A percentile compares a stretch with the other conserved stretches of the same genome.
Evolutionary conservation across 2,888 invertebrate genomes (phyloP).

Genomic region (Epirrhoe tristata): DNA sequence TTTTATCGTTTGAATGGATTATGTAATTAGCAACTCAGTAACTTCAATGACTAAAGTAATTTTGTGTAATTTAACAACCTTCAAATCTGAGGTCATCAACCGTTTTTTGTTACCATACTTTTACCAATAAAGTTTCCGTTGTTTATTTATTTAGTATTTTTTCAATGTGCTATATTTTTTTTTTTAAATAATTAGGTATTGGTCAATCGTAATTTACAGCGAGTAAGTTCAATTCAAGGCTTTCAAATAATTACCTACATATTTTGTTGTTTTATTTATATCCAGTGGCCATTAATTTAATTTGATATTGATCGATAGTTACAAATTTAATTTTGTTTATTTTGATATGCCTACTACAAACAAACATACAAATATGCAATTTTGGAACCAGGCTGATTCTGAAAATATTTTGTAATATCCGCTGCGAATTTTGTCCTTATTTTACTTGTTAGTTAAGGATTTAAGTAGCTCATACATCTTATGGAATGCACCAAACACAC

Average conservation of each 20-base stretch:
- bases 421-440: background rate
- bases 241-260: background rate
- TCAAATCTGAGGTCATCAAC: background rate
- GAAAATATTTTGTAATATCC: too few relatives aligned
- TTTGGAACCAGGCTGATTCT: too few relatives aligned
- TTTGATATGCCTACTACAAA: too few relatives aligned
- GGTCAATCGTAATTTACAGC: background rate
- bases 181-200: background rate
- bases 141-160: background rate
- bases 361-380: too few relatives aligned
- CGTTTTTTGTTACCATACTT: background rate
- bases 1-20: too few relatives aligned
- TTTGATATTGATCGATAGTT: too few relatives aligned
- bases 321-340: too few relatives aligned
- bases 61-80: background rate
- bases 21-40: background rate
- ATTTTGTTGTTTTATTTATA: background rate
- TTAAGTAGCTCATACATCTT: constrained; percentile 16
- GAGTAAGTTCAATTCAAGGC: background rate
- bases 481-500: constrained; percentile 11
- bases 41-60: background rate
- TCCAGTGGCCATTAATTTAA: background rate
- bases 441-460: constrained; percentile 21
- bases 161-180: background rate
- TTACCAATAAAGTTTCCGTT: background rate